Conservation (phyloP, 2,113 vertebrate species). For the Cinclus cinclus region DNA sequence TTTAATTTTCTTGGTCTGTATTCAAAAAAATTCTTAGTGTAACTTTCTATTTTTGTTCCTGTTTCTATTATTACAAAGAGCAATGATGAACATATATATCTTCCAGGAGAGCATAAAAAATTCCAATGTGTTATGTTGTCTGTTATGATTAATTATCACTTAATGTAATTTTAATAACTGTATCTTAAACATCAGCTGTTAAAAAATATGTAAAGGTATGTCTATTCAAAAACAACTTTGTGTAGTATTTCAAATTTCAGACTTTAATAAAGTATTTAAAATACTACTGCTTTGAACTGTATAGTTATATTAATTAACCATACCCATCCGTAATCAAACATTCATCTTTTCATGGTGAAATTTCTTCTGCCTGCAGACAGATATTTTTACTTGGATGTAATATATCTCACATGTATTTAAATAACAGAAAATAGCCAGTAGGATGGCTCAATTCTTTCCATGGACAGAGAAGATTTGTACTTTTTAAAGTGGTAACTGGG, state of each 20-base stretch:
- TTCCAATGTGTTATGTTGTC: background rate
- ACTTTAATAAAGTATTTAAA: background rate
- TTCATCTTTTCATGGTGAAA: background rate
- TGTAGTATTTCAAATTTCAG: background rate
- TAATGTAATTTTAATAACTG: constrained; percentile 4
- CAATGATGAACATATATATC: background rate
- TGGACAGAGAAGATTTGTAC: background rate
- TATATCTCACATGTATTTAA: background rate
- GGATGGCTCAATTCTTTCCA: background rate
- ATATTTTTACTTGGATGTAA: background rate
- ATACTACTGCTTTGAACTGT: background rate
- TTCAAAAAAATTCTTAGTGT: background rate
- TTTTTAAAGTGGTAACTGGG: background rate
- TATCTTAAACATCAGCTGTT: constrained; percentile 8
- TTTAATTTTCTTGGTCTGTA: background rate
- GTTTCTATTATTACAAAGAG: background rate
- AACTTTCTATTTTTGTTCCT: background rate
- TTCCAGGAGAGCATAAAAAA: background rate
- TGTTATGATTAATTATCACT: background rate
- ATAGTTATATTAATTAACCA: background rate
- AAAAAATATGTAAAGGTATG: background rate
- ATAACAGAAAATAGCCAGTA: background rate
- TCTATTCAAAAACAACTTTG: background rate
- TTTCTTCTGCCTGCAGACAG: background rate
- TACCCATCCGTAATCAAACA: background rate